Evolutionary conservation across 2,888 invertebrate genomes (phyloP), one percentile per base, ranked within the genome.

Genomic region (Rugalucina vietnamica): DNA sequence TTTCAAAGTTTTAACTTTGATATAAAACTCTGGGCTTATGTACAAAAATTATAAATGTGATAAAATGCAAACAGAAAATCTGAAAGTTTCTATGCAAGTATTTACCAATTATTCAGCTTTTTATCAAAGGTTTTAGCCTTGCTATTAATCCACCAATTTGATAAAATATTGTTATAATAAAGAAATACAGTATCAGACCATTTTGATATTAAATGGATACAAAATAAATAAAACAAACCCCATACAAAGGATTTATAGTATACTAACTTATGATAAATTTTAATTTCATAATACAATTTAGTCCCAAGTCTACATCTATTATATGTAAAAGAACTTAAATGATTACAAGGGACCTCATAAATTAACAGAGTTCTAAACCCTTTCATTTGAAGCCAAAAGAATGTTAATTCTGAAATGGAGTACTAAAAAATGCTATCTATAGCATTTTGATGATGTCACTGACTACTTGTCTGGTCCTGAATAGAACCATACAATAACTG

Each of bases 71-170:
- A 88, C 50, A 86, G 50, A 74, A 60, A 57, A 70, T 81, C 76
- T 82, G 76, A 79, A 82, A 86, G 88, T 82, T 84, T 84, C 84
- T 76, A 84, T 84, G 81, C 76, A 39, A 54, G n/a, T 88, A 85
- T 88, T 88, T 88, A 72, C 82, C 29, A 50, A 84, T 57, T 82
- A 88, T 85, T 81, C 84, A 85, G 49, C 79, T 60, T 76, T 77
- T 86, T 86, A 86, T 88, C 88, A 76, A 34, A 70, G 74, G 71
- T 49, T 79, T 78, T 69, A 75, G n/a, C 72, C 29, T 27, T 43
- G 1, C 4, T 65, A 34, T 65, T 65, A 65, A 65, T 65, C 65
- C 65, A 29, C 12, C 34, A 34, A 27, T 65, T 65, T 65, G 65
- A 65, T 65, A 65, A 65, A 65, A 65, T 65, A 65, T 65, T 10